A percentile compares a stretch with the other conserved stretches of the same genome.
Conservation (phyloP, 2,113 vertebrate species). For the Galeopterus variegatus region DNA sequence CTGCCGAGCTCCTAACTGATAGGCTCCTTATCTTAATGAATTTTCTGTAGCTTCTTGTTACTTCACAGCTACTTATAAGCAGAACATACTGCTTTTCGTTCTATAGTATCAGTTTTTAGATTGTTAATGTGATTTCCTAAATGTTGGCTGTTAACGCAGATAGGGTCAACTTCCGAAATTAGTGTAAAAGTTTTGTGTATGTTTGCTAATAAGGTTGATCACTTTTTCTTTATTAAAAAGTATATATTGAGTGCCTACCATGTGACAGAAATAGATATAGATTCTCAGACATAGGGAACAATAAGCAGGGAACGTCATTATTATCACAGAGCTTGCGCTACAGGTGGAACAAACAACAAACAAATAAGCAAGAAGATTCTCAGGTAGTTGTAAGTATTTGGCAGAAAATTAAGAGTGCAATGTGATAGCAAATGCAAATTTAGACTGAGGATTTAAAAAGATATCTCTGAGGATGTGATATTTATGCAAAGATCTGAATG, state of each 20-base stretch:
- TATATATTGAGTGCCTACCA: not conserved
- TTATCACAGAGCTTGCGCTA: not conserved
- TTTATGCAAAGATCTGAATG: conserved; percentile 80
- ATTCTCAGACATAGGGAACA: not conserved
- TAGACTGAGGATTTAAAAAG: conserved; percentile 75
- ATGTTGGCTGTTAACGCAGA: not conserved
- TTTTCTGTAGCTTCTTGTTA: not conserved
- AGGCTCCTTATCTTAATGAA: not conserved
- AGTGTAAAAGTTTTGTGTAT: not conserved
- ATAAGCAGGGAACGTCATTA: not conserved
- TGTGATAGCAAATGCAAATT: conserved; percentile 76
- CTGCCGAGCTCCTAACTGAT: not conserved
- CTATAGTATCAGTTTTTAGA: not conserved
- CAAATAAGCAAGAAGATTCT: conserved; percentile 54
- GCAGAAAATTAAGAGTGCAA: conserved; percentile 74
- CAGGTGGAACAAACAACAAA: conserved; percentile 40
- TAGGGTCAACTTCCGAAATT: not conserved
- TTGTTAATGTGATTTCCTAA: not conserved
- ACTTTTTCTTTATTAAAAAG: not conserved
- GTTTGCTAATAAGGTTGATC: not conserved
- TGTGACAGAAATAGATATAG: not conserved
- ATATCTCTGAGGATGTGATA: conserved; percentile 80
- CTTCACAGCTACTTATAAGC: not conserved
- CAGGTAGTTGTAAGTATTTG: conserved; percentile 74
- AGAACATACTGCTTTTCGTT: not conserved